Evolutionary conservation across 1,140 invertebrate genomes (phyloP).

Genomic region (Sinonovacula constricta): DNA sequence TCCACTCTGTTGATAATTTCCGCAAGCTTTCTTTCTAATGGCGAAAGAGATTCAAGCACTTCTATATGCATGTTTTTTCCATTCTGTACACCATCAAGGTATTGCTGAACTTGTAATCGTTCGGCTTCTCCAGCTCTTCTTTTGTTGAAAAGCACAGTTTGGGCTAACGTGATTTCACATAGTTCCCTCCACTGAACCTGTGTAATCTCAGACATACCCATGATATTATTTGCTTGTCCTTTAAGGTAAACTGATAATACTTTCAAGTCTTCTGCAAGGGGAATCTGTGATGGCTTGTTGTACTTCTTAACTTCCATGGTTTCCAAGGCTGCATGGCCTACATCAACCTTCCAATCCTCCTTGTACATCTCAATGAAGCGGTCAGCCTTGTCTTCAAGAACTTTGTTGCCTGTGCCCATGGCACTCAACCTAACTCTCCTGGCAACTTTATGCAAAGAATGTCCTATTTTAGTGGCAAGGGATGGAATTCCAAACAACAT

Average conservation of each 20-base stretch:
- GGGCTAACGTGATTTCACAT: neutral
- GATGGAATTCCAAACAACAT: neutral
- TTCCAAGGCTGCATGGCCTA: slow-evolving; percentile 15
- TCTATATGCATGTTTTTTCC: slow-evolving; percentile 4
- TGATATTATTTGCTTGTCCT: neutral
- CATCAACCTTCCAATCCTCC: slow-evolving; percentile 17
- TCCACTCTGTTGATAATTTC: slow-evolving; percentile 13
- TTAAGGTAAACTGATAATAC: neutral
- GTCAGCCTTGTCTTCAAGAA: neutral
- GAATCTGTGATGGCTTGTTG: slow-evolving; percentile 8
- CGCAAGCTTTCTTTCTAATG: slow-evolving; percentile 13
- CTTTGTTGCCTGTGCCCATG: neutral
- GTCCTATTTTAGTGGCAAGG: neutral
- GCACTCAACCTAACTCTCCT: neutral
- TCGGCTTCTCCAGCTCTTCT: slow-evolving; percentile 14
- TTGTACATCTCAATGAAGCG: slow-evolving; percentile 13
- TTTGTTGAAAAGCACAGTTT: slow-evolving; percentile 24
- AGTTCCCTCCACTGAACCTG: slow-evolving; percentile 16
- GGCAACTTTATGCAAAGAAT: neutral
- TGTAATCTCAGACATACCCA: neutral
- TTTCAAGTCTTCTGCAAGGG: slow-evolving; percentile 25
- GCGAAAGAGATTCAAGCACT: neutral
- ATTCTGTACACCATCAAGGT: slow-evolving; percentile 3
- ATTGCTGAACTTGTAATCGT: neutral
- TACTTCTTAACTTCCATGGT: neutral